Evolutionary conservation across 2,888 invertebrate species (phyloP), one percentile per base, ranked within the genome.

Genomic region (Nomada ruficornis): DNA sequence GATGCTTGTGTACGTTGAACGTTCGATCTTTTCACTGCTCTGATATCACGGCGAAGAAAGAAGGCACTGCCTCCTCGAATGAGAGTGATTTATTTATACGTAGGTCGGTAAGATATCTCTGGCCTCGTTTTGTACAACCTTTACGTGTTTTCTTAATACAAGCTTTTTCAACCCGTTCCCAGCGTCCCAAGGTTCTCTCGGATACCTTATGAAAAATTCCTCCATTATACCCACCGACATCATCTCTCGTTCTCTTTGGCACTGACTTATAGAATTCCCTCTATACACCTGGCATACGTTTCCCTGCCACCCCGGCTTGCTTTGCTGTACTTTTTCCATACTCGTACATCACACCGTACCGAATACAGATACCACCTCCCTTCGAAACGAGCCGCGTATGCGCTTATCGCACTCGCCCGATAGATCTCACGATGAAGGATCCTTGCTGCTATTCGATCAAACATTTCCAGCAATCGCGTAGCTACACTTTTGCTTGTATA

Each of bases 241-340:
- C 55, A 20, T 64, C 64, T 57, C 72, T 73, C 72, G 64, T 73
- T 64, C 64, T 64, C 64, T 64, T 73, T 73, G 72, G 55, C 72
- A 73, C 72, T 73, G 72, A 73, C 72, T 73, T 73, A 73, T 73
- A 73, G 72, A 73, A 73, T 73, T 73, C 29, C 55, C 55, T 64
- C 64, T 55, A 64, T 73, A 73, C 64, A 73, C 72, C 64, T 64
- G 44, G 26, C 72, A 64, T 64, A 73, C 72, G 72, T 29, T 57
- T n/a, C 55, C 47, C n/a, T 15, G 20, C 26, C 60, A 7, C 3
- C 44, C 10, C 36, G 4, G 36, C 26, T 42, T 36, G 64, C 26
- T 11, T 63, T 55, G 72, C 72, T 55, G 63, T 29, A 29, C 72
- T 64, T 72, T 72, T 64, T 29, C 59, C 44, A 15, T 36, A 72